Percentiles rank a stretch among this genome's conserved stretches.
Conservation (phyloP, 1,140 invertebrate species). For the Drosophila hydei region DNA sequence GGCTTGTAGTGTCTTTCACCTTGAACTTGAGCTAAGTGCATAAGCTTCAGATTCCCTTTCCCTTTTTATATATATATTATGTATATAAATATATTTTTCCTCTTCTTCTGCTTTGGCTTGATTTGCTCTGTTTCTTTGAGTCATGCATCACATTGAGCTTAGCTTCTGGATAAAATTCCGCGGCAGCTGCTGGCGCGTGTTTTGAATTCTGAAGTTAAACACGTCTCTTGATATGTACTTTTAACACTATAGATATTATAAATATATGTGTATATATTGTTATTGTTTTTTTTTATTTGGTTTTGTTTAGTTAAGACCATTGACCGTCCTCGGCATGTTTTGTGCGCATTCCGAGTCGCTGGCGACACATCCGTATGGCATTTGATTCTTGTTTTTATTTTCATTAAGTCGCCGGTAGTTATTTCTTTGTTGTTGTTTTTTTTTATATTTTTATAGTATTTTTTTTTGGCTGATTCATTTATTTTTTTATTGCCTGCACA, state of each 20-base stretch:
- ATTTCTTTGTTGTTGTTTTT: neutral
- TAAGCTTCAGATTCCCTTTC: slow-evolving; percentile 44
- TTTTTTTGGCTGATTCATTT: slow-evolving; percentile 54
- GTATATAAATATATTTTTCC: neutral
- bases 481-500: slow-evolving; percentile 40
- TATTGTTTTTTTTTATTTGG: slow-evolving; percentile 4
- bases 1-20: slow-evolving; percentile 21
- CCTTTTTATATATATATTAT: slow-evolving; percentile 37
- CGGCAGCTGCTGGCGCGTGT: slow-evolving; percentile 16
- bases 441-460: neutral
- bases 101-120: neutral
- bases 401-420: slow-evolving; percentile 43
- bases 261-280: slow-evolving; percentile 11
- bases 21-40: slow-evolving; percentile 68
- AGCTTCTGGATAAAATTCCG: slow-evolving; percentile 24
- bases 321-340: slow-evolving; percentile 67
- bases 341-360: slow-evolving; percentile 43
- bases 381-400: slow-evolving; percentile 34
- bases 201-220: slow-evolving; percentile 20
- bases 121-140: slow-evolving; percentile 5
- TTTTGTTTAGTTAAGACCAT: slow-evolving; percentile 51
- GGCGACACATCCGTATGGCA: slow-evolving; percentile 60
- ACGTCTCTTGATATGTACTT: slow-evolving; percentile 19
- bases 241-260: slow-evolving; percentile 2
- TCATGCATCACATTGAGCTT: neutral